A percentile compares a stretch with the other conserved stretches of the same genome.
Evolutionary conservation across 2,888 invertebrate species (phyloP).

Genomic region (Dysmachus trigonus): DNA sequence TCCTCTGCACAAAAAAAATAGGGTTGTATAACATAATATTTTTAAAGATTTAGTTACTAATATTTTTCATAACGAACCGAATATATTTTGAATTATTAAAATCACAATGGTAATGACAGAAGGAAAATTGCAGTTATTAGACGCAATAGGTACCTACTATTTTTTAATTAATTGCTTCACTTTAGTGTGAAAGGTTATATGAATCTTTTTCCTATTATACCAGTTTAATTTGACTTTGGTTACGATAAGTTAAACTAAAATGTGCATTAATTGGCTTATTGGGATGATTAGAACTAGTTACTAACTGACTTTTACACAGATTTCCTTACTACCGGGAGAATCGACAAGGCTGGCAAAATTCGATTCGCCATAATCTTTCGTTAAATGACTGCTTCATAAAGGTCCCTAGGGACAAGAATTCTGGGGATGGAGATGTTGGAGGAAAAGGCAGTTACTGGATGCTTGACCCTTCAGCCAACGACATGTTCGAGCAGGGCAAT

Average conservation of each 20-base stretch:
- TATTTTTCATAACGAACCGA: too few relatives aligned
- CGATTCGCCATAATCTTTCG: conserved; percentile 81
- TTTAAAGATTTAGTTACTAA: too few relatives aligned
- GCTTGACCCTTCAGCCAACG: conserved; percentile 78
- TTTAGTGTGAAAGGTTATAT: too few relatives aligned
- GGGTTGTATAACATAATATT: too few relatives aligned
- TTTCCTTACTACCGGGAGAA: conserved; percentile 86
- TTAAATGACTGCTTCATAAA: conserved; percentile 86
- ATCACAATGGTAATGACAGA: too few relatives aligned
- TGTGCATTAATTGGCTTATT: background rate
- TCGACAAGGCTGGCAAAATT: conserved; percentile 85
- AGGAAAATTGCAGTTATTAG: too few relatives aligned
- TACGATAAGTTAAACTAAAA: background rate
- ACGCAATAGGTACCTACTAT: too few relatives aligned
- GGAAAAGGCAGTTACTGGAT: conserved; percentile 86
- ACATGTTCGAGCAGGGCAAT: conserved; percentile 91
- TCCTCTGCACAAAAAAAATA: too few relatives aligned
- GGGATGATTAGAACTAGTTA: background rate
- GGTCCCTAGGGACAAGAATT: conserved; percentile 66
- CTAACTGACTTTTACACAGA: conserved; percentile 56
- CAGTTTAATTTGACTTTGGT: background rate
- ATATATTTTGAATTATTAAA: too few relatives aligned
- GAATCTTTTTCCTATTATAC: background rate
- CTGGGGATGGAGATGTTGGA: conserved; percentile 51
- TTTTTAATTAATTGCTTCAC: too few relatives aligned